Conservation (phyloP, 2,113 vertebrate species). For the Gnathonemus longibarbis region DNA sequence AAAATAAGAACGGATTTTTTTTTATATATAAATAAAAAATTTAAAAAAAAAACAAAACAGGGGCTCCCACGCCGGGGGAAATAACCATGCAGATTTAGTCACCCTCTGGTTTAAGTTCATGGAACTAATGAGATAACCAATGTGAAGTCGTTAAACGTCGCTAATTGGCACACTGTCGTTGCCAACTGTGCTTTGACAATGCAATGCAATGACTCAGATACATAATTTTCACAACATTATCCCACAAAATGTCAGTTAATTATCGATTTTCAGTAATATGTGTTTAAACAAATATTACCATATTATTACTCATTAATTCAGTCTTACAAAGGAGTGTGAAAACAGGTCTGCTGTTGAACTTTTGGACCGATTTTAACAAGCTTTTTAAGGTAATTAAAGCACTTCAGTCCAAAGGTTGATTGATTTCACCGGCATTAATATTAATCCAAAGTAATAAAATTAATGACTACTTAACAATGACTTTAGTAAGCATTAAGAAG, state of each 20-base stretch:
- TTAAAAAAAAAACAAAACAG: neutral
- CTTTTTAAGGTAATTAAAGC: neutral
- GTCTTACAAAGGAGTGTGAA: neutral
- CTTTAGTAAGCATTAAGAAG: neutral
- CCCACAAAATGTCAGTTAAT: neutral
- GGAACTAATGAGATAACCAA: neutral
- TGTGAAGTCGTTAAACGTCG: neutral
- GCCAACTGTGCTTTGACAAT: neutral
- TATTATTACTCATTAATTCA: neutral
- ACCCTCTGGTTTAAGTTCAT: neutral
- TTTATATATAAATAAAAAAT: too few species aligned
- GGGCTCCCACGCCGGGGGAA: neutral
- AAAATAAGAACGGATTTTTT: neutral
- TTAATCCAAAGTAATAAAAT: neutral
- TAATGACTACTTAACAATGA: neutral
- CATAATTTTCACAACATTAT: conserved; percentile 5
- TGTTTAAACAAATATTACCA: neutral
- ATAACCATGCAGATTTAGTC: neutral
- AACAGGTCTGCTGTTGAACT: neutral
- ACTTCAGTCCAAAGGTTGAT: neutral
- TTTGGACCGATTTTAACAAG: neutral
- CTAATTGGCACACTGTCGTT: neutral
- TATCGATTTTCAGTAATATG: neutral
- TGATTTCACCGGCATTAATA: neutral
- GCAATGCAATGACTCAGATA: neutral